Percentiles rank a stretch among this genome's conserved stretches.
phyloP scores from a whole-genome alignment of 2,113 vertebrate genomes.

The Trogon surrucura region DNA sequence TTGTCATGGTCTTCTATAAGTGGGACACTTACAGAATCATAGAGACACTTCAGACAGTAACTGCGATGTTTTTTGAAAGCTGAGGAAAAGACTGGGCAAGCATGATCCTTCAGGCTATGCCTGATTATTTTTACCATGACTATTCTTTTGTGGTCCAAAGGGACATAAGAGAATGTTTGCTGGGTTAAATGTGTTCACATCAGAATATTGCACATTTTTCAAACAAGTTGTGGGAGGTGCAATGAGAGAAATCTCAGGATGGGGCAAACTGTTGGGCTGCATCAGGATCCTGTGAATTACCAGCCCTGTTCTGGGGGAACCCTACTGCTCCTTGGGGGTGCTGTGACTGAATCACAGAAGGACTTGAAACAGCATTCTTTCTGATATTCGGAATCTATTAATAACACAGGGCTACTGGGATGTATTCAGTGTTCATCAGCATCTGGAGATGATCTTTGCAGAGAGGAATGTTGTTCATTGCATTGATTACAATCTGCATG shows the following conservation, averaged over 20 bases:
- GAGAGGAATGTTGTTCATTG: background rate
- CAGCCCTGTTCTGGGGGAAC: background rate
- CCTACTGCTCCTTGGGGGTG: background rate
- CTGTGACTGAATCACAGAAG: background rate
- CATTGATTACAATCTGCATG: background rate
- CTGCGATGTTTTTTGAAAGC: background rate
- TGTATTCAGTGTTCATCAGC: background rate
- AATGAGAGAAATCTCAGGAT: background rate
- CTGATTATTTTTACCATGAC: background rate
- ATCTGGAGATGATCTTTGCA: background rate
- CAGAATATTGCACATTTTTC: background rate
- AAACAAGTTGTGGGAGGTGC: background rate
- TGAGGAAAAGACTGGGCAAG: background rate
- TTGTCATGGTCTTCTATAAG: background rate
- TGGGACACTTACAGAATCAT: no score
- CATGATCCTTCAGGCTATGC: background rate
- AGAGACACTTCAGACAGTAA: rapidly evolving
- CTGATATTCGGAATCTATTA: background rate
- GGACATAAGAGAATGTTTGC: background rate
- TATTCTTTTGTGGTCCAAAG: background rate
- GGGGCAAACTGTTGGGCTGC: background rate
- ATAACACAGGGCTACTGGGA: background rate
- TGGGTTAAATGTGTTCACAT: background rate
- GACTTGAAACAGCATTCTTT: background rate
- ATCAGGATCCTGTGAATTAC: background rate